Evolutionary conservation across 2,797 vertebrate genomes (phyloP), one percentile per base, ranked within the genome.

Genomic region (Heliangelus exortis): DNA sequence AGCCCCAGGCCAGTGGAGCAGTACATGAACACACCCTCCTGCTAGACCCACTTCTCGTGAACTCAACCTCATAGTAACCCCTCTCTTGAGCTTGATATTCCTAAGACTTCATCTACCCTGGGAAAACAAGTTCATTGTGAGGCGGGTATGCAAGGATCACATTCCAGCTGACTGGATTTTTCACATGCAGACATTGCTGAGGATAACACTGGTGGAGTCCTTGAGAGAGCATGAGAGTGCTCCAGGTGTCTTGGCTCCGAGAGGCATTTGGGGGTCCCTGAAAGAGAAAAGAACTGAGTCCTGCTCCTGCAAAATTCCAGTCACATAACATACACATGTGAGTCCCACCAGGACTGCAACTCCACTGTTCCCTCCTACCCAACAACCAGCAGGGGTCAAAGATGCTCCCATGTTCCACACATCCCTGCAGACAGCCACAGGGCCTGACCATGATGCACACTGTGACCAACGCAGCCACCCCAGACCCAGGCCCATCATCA

Each of bases 401-500:
- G 34, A 25, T 1, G 53, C 39, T 63, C 10, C 39, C 39, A 41
- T 26, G 7, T 12, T 25, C 39, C 2, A 0, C 9, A 22, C 0
- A 0, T 15, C 12, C 34, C 34, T 71, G 67, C 33, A 63, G 23
- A 33, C 6, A 65, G 62, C 21, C 8, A 2, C 2, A 1, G 26
- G 13, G 41, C 11, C 34, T 57, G 50, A 11, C 31, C 6, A 1
- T 57, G 51, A n/a, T 43, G 65, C 14, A 22, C 41, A 16, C 33
- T 3, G 0, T 3, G 1, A 53, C 31, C 63, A 48, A 12, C 1
- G 3, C 39, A 55, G 55, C 45, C 6, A 14, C 23, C 1, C 3
- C 22, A 55, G 45, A 29, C 34, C 41, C 1, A 0, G 51, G 22
- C 55, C 78, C 9, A 1, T 22, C 1, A 0, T 3, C 3, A 1